Percentiles rank a stretch among this genome's conserved stretches.
These are phyloP conservation scores for Heliocidaris tuberculata DNA, from an alignment of 35 echinoderm and acorn worm species.

Conservation along the genomic window DNA sequence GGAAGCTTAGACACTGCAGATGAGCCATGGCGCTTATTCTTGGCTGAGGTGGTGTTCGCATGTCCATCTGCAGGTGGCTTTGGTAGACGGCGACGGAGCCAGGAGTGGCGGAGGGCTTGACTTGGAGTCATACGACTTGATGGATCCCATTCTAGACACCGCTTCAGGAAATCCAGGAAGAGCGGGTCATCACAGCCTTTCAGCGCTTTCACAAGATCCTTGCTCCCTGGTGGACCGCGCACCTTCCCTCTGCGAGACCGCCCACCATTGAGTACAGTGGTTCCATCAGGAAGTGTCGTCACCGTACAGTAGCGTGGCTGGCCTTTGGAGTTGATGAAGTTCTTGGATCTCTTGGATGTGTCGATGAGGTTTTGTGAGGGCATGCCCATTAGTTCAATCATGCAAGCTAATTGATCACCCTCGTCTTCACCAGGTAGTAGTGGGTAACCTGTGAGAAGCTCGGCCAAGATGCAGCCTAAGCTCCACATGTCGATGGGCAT, in stretches of 20 bases:
- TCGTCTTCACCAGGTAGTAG: constrained; percentile 95
- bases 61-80: constrained; percentile 74
- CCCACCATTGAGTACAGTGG: constrained; percentile 87
- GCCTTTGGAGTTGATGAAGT: constrained; percentile 98
- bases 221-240: constrained; percentile 90
- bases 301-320: constrained; percentile 94
- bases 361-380: constrained; percentile 84
- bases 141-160: constrained; percentile 98
- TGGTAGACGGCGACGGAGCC: constrained; percentile 88
- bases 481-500: constrained; percentile 99
- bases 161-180: constrained; percentile 93
- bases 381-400: constrained; percentile 95
- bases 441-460: constrained; percentile 93
- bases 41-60: constrained; percentile 71
- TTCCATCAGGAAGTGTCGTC: constrained; percentile 90
- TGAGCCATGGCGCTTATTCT: constrained; percentile 94
- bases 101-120: constrained; percentile 90
- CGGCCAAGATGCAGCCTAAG: constrained; percentile 92
- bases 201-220: constrained; percentile 95
- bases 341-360: constrained; percentile 90
- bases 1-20: constrained; percentile 91
- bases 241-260: constrained; percentile 88
- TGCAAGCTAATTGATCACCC: constrained; percentile 88
- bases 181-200: constrained; percentile 94
- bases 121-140: constrained; percentile 84